Evolutionary conservation across 1,140 invertebrate species (phyloP), one percentile per base, ranked within the genome.

Genomic region (Drosophila sp.): DNA sequence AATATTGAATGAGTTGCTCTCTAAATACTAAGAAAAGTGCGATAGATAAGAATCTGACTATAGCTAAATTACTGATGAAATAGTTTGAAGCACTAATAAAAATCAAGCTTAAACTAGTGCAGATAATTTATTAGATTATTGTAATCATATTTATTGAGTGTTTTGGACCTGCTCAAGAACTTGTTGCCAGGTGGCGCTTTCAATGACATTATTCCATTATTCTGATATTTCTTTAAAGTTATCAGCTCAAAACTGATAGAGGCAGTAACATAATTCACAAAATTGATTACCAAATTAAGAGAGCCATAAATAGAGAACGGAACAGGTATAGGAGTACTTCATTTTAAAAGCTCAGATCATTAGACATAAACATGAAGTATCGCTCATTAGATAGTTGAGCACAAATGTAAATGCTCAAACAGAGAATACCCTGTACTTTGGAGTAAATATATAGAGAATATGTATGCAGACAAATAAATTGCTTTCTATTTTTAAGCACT

Each of bases 71-170:
- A 64, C n/a, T 54, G 51, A 54, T 56, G 41, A 56, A 71, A 50
- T 50, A 50, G 25, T 8, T 8, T 8, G 7, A 46, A 43, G 34
- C 7, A 9, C 11, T 38, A 21, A 72, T 72, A 14, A 58, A 66
- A 65, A 59, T 71, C 34, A 48, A 34, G 34, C 38, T 56, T 64
- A 65, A 65, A 58, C 63, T 29, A 13, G 29, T 7, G n/a, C 8
- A 41, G 40, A 59, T 73, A 67, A 73, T 73, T 73, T 67, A 67
- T 61, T 73, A 40, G 64, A 61, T 59, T 72, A 59, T 11, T 51
- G 11, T 36, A 43, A 59, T 67, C 53, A 58, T n/a, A 29, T 9
- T 16, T 45, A 9, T 27, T 25, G n/a, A 6, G 56, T 21, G 50
- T 46, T 72, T 46, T 34, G 21, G 14, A 38, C 21, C n/a, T 16